A percentile compares a stretch with the other conserved stretches of the same genome.
phyloP scores from a whole-genome alignment of 2,797 vertebrate species.

The Sebastolobus altivelis region DNA sequence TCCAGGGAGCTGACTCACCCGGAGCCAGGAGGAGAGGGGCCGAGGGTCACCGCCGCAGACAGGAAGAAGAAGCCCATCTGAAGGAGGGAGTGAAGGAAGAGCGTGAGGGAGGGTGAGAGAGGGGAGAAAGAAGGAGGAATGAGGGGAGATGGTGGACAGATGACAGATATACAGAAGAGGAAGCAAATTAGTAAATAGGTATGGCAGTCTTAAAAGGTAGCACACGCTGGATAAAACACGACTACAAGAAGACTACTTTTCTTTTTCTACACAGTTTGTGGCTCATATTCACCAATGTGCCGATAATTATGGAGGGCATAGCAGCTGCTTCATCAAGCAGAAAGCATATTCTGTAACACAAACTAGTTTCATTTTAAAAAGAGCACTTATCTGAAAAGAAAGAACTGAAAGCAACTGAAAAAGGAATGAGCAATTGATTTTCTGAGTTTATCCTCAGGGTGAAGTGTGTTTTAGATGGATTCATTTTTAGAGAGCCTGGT shows the following conservation, averaged over 20 bases:
- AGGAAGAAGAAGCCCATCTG: conserved; percentile 35
- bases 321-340: not conserved
- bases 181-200: not conserved
- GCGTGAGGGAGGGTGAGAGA: conserved; percentile 5
- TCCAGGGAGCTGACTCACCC: conserved; percentile 68
- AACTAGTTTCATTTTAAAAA: not conserved
- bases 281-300: not conserved
- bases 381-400: not conserved
- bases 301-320: not conserved
- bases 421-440: conserved; percentile 41
- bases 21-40: conserved; percentile 58
- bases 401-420: conserved; percentile 5
- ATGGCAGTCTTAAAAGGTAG: not conserved
- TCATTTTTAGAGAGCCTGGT: conserved; percentile 10
- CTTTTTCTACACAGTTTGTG: not conserved
- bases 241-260: not conserved
- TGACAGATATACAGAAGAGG: not conserved
- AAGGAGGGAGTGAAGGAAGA: conserved; percentile 55
- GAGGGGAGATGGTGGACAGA: not conserved
- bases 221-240: not conserved
- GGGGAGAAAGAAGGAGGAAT: not conserved
- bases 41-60: conserved; percentile 46
- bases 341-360: not conserved
- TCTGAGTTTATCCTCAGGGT: not conserved
- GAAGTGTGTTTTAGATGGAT: conserved; percentile 3